phyloP scores from a whole-genome alignment of 2,888 invertebrate genomes.

The Xanthorhoe designata region DNA sequence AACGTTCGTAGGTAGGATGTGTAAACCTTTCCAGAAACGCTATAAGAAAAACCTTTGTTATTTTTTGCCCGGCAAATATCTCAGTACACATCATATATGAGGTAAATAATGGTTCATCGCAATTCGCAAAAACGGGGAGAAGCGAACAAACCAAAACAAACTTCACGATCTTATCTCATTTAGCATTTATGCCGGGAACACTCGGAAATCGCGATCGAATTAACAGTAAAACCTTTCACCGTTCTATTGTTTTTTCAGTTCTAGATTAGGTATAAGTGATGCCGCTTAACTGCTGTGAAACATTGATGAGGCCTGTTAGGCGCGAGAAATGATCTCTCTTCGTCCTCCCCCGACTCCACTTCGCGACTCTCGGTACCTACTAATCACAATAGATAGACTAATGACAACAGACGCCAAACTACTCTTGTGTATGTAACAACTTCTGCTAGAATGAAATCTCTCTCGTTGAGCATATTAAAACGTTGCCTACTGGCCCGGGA shows the following conservation, averaged over 20 bases:
- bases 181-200: conserved; percentile 57
- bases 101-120: conserved; percentile 36
- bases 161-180: conserved; percentile 55
- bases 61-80: conserved; percentile 29
- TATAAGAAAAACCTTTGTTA: conserved; percentile 18
- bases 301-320: conserved; percentile 74
- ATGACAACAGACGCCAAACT: conserved; percentile 69
- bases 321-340: conserved; percentile 33
- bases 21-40: conserved; percentile 16
- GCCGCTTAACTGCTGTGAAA: conserved; percentile 69
- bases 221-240: conserved; percentile 68
- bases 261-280: conserved; percentile 74
- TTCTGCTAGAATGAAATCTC: conserved; percentile 48
- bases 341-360: conserved; percentile 27
- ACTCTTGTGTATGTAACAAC: conserved; percentile 58
- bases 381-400: conserved; percentile 80
- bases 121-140: conserved; percentile 26
- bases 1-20: background rate
- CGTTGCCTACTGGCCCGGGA: conserved; percentile 48
- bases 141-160: conserved; percentile 44
- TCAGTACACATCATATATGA: conserved; percentile 24
- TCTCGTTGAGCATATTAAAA: conserved; percentile 50
- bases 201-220: conserved; percentile 61
- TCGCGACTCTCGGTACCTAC: conserved; percentile 49
- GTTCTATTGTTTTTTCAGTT: conserved; percentile 75